These are phyloP conservation scores for Leucania comma DNA, from an alignment of 2,888 invertebrate species.

Conservation along the genomic window DNA sequence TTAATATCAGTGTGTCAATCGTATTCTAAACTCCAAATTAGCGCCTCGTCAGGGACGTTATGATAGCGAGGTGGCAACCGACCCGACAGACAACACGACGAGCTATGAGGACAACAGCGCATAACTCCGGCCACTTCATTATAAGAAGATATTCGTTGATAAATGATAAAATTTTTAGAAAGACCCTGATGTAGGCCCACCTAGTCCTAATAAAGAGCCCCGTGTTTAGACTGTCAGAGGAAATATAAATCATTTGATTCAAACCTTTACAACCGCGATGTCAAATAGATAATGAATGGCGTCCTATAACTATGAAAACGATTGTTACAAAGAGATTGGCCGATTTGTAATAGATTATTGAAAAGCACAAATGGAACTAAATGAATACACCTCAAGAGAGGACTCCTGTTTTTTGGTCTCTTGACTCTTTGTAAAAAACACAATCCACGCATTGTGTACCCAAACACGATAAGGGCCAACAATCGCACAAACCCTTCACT, in stretches of 20 bases:
- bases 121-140: conserved; percentile 12
- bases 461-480: conserved; percentile 79
- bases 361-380: conserved; percentile 78
- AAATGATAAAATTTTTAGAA: conserved; percentile 9
- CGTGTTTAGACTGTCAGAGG: conserved; percentile 59
- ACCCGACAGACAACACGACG: not conserved
- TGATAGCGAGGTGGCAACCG: not conserved
- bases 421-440: conserved; percentile 78
- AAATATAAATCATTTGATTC: conserved; percentile 82
- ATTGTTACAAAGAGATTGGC: conserved; percentile 81
- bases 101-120: not conserved
- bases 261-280: conserved; percentile 75
- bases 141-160: conserved; percentile 28
- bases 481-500: conserved; percentile 81
- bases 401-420: conserved; percentile 79
- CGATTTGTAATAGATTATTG: conserved; percentile 85
- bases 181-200: not conserved
- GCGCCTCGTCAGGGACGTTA: conserved; percentile 14
- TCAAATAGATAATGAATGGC: conserved; percentile 81
- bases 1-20: conserved; percentile 65
- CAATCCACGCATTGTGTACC: conserved; percentile 80
- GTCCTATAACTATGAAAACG: conserved; percentile 75
- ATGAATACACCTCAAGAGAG: conserved; percentile 76
- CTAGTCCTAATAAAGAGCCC: conserved; percentile 27
- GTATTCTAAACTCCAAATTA: conserved; percentile 38